These are phyloP conservation scores for Notospermus geniculatus DNA, from an alignment of 1,140 invertebrate genomes.

Conservation along the genomic window DNA sequence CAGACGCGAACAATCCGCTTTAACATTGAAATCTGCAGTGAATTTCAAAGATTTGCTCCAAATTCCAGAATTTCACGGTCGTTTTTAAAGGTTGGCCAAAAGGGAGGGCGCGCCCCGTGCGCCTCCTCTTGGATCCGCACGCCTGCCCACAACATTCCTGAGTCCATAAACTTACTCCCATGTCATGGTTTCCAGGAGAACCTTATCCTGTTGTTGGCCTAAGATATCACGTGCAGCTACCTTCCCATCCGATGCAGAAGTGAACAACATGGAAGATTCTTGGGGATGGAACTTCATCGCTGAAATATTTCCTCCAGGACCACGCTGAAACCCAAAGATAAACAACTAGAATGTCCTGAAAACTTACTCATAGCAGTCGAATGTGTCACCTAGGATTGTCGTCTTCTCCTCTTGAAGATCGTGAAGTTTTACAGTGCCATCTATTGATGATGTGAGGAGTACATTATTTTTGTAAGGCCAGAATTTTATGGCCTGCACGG, in stretches of 20 bases:
- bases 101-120: too few species aligned
- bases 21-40: too few species aligned
- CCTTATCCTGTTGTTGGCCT: neutral
- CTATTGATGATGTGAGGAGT: slow-evolving; percentile 42
- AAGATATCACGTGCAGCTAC: neutral
- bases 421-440: slow-evolving; percentile 41
- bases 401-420: slow-evolving; percentile 35
- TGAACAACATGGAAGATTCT: neutral
- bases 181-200: too few species aligned
- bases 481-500: slow-evolving; percentile 50
- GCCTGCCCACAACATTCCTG: too few species aligned
- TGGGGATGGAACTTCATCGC: slow-evolving; percentile 10
- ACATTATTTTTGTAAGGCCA: slow-evolving; percentile 33
- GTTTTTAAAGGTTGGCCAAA: too few species aligned
- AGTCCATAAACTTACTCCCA: too few species aligned
- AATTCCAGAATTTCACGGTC: too few species aligned
- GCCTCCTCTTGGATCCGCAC: too few species aligned
- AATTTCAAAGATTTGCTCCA: too few species aligned
- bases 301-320: neutral
- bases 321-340: slow-evolving; percentile 8
- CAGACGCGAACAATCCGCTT: too few species aligned
- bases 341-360: too few species aligned
- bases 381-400: slow-evolving; percentile 37
- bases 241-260: neutral
- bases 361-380: slow-evolving; percentile 38